Evolutionary conservation across 2,113 vertebrate genomes (phyloP), one percentile per base, ranked within the genome.

Genomic region (Copsychus sechellarum): DNA sequence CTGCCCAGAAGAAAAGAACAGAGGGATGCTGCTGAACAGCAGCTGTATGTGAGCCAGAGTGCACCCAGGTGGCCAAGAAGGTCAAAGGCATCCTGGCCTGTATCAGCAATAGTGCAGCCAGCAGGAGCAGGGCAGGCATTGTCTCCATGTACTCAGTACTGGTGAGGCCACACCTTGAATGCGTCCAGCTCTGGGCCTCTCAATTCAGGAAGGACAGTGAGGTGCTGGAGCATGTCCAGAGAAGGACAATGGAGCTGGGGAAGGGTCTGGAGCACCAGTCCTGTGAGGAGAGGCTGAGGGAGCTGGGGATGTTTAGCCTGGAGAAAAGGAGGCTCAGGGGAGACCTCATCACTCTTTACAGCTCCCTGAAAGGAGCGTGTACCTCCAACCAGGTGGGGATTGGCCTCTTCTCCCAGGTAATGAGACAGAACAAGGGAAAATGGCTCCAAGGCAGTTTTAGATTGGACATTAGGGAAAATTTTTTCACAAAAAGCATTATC

Each of bases 161-260:
- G 23, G n/a, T n/a, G 24, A n/a, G 51, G 69, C 11, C 11, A 8
- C 36, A 8, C 11, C 14, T 45, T 0, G 0, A 78, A 25, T 11
- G 19, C 4, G 1, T 22, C 6, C 57, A 36, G 5, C 11, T 58
- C 28, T 51, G 36, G 20, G 33, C 8, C 17, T 4, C 13, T 53
- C 16, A 10, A 6, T n/a, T 8, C 14, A n/a, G 11, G 25, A 56
- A 23, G 2, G 36, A 57, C 36, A 29, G 0, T 14, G 43, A 33
- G 26, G 2, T 5, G 8, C 20, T 57, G n/a, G 11, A 57, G 23
- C 0, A 0, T 1, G 4, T 43, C 19, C 36, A 51, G 33, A 51
- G 50, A 64, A 71, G 20, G 23, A 2, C 19, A 64, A 4, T 0
- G 1, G 10, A 28, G 34, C 22, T 64, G 65, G 28, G 1, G 20